Evolutionary conservation across 2,113 vertebrate genomes (phyloP).

Genomic region (Chionis minor): DNA sequence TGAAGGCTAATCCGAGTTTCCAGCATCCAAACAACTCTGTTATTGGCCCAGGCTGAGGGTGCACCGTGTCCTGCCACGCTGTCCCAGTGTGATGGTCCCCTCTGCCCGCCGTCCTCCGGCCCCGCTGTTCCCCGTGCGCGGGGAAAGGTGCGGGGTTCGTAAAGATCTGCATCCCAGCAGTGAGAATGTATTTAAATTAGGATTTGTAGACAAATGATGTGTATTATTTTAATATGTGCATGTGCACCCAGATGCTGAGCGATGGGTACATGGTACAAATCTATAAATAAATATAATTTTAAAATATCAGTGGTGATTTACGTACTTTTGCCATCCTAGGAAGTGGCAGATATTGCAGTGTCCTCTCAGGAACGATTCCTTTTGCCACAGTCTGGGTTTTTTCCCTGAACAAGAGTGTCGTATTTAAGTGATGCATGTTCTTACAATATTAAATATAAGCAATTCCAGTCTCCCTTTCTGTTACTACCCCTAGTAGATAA

Average conservation of each 20-base stretch:
- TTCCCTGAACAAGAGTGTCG: not conserved
- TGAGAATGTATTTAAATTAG: not conserved
- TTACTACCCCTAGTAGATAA: not conserved
- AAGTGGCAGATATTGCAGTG: not conserved
- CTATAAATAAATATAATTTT: not conserved
- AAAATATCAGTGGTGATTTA: not conserved
- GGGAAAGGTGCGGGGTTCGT: not conserved
- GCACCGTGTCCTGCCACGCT: fast-evolving
- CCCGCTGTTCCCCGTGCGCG: not conserved
- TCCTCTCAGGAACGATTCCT: not conserved
- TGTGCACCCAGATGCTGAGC: not conserved
- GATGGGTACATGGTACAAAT: not conserved
- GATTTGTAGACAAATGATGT: not conserved
- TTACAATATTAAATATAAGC: not conserved
- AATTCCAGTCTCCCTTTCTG: not conserved
- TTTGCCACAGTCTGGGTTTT: not conserved
- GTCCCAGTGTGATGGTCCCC: fast-evolving
- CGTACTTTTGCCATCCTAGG: not conserved
- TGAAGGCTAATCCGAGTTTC: fast-evolving
- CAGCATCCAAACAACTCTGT: not conserved
- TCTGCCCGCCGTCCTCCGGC: not conserved
- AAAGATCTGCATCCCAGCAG: not conserved
- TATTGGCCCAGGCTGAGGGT: not conserved
- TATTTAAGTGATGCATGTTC: not conserved
- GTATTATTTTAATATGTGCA: not conserved